Base-by-base conservation (phyloP, 1,140 invertebrate species). In the Hypothenemus hampei region DNA sequence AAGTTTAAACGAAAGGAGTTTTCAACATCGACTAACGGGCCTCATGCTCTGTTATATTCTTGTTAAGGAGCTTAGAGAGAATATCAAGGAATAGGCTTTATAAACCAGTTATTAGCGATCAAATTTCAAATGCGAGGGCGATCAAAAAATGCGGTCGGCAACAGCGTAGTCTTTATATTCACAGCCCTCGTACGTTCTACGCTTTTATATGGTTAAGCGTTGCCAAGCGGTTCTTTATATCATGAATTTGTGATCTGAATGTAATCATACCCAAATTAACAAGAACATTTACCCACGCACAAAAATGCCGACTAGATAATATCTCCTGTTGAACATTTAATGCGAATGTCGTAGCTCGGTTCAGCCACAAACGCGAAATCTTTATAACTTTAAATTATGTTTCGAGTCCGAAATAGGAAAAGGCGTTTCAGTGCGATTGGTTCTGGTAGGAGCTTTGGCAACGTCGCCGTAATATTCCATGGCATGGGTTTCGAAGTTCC, bases 401-500 rank as follows among this genome's bases (percentile, higher is more conserved):
- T n/a, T n/a, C n/a, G n/a, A 29, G 26, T 29, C 6, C n/a, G n/a
- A 29, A 29, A 29, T 29, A 37, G 18, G 2, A 29, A 37, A 16
- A 37, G 35, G 11, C 21, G 4, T 22, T 43, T 7, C 13, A 20
- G 23, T n/a, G 23, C 6, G 7, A 7, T 43, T 43, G 21, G 21
- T 11, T 23, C 11, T n/a, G 29, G 7, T 35, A 7, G n/a, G n/a
- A 13, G 24, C 4, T 13, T 21, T 39, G 54, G 35, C 54, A 57
- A 57, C 50, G 31, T n/a, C 20, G 57, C 37, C 11, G 49, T 57
- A 39, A 50, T 58, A 46, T 58, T 53, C 40, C 29, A 55, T 40
- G 26, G 21, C 50, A 43, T 52, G 23, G 53, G 40, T 57, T 45
- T 47, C 24, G 29, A 57, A 44, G 45, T 56, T 57, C 58, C 41